Base-by-base conservation (phyloP, 2,797 vertebrate genomes). In the Lacerta bilineata region DNA sequence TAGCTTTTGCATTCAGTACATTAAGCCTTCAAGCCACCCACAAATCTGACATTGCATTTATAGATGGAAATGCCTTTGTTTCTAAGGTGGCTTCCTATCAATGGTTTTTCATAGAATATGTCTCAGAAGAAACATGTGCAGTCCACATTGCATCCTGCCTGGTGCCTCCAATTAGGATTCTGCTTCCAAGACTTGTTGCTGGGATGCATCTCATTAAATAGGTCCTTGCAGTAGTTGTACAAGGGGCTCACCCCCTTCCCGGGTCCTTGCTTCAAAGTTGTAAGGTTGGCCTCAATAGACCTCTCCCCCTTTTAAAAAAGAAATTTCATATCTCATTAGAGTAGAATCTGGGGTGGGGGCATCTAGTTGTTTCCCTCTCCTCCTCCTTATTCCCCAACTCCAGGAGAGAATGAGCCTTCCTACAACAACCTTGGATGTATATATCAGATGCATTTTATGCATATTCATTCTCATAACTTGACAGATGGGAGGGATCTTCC, bases 401-500 rank as follows among this genome's bases (percentile, higher is more conserved):
- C 86, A 94, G 94, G 88, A 74, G 88, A 93, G 66, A 83, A 50
- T 0, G 0, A 0, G 17, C 41, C 27, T 80, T 50, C n/a, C 83
- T 39, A n/a, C 39, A 46, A 78, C 92, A 93, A 23, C 20, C 18
- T 75, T 39, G 4, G 39, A 74, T 80, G 77, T 88, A 91, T 91
- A 94, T 92, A 93, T 94, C 92, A 91, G 93, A 95, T 93, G 93
- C 82, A 91, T 95, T 95, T 96, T 94, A 94, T 95, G 95, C 93
- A 95, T 97, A 95, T 95, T 95, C 96, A 95, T 92, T 90, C 95
- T 94, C 94, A 94, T 96, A 96, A 96, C 94, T 95, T 97, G 97
- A 97, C 97, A 97, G 97, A 96, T 96, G 97, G 97, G 96, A 96
- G 96, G 96, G 96, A 96, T 96, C 94, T 95, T 94, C 93, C 95